These are phyloP conservation scores for Eidolon dupreanum DNA, from an alignment of 2,797 vertebrate genomes.

Conservation along the genomic window DNA sequence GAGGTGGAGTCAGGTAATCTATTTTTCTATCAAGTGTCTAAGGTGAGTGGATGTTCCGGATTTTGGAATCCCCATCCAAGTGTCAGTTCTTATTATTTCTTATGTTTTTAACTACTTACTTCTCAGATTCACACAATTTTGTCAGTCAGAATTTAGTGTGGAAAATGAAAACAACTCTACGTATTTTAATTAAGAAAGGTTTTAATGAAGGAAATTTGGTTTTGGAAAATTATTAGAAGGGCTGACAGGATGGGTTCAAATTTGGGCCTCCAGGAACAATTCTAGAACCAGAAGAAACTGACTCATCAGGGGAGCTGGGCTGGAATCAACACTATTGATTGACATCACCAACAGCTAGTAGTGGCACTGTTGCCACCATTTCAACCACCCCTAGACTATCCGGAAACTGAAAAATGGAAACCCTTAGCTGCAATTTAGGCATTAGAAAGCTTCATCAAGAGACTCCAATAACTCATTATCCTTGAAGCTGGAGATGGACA, in stretches of 20 bases:
- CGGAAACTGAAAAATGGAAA: background rate
- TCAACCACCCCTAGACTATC: background rate
- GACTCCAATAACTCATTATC: accelerated
- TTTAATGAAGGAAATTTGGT: background rate
- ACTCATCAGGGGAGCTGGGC: too few species aligned
- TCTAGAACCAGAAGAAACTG: background rate
- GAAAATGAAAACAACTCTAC: background rate
- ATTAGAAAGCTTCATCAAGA: background rate
- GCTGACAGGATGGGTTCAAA: background rate
- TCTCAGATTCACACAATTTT: background rate
- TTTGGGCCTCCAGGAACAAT: background rate
- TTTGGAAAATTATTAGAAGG: background rate
- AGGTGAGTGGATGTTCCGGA: background rate
- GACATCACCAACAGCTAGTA: background rate
- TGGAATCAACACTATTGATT: background rate
- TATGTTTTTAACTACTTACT: background rate
- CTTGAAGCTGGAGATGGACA: background rate
- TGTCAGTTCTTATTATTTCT: background rate
- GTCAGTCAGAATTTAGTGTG: background rate
- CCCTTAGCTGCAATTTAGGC: background rate
- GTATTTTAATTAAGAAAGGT: background rate
- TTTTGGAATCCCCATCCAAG: background rate
- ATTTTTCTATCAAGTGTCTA: background rate
- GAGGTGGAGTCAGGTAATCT: background rate
- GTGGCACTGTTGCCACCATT: accelerated